A percentile compares a stretch with the other conserved stretches of the same genome.
phyloP scores from a whole-genome alignment of 2,888 invertebrate species.

The Epistrophella euchroma region DNA sequence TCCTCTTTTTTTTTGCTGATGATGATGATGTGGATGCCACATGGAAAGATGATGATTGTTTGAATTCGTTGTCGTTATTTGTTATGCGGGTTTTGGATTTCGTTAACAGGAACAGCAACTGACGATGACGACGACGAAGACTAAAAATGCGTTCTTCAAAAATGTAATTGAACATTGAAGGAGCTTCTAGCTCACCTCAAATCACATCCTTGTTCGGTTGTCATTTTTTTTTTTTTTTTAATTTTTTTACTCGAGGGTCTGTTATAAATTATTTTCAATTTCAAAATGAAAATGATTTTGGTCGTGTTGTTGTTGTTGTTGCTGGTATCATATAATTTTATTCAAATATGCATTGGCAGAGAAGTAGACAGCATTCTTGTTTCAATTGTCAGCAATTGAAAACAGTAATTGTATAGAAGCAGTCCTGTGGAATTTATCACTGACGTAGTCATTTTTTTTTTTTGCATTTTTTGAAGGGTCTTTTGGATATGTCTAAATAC shows the following conservation, averaged over 20 bases:
- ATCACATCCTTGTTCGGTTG: slow-evolving; percentile 57
- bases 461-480: slow-evolving; percentile 5
- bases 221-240: slow-evolving; percentile 19
- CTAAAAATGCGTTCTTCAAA: slow-evolving; percentile 49
- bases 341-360: slow-evolving; percentile 74
- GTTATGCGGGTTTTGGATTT: slow-evolving; percentile 67
- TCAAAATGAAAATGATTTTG: slow-evolving; percentile 78
- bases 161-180: slow-evolving; percentile 68
- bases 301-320: slow-evolving; percentile 46
- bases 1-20: slow-evolving; percentile 12
- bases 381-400: slow-evolving; percentile 43
- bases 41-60: slow-evolving; percentile 39
- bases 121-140: slow-evolving; percentile 3
- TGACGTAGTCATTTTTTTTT: slow-evolving; percentile 22
- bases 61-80: slow-evolving; percentile 41
- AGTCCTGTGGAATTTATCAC: slow-evolving; percentile 71
- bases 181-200: slow-evolving; percentile 71
- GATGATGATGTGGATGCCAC: slow-evolving; percentile 1
- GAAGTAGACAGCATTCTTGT: slow-evolving; percentile 66
- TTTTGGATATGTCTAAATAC: neutral
- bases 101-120: neutral
- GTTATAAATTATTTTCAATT: slow-evolving; percentile 82
- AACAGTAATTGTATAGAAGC: slow-evolving; percentile 50
- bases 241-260: slow-evolving; percentile 49
- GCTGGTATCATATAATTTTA: slow-evolving; percentile 67